Conservation (phyloP, 2,113 vertebrate species). For the Petromus typicus region DNA sequence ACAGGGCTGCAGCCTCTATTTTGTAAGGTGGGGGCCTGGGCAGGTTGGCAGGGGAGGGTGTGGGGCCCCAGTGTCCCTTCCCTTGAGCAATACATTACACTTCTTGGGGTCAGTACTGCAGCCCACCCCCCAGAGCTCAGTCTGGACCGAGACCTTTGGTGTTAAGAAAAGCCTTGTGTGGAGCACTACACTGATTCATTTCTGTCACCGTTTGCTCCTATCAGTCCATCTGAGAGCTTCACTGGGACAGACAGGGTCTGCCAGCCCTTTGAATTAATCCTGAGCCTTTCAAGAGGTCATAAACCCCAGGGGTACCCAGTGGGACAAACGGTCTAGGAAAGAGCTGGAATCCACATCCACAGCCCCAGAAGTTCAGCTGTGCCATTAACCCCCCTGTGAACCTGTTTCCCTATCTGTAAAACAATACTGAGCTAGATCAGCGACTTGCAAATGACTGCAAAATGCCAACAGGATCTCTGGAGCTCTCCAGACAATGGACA, state of each 20-base stretch:
- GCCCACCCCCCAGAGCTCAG: too few relatives aligned
- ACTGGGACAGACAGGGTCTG: not conserved
- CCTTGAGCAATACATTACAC: not conserved
- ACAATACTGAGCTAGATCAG: fast-evolving
- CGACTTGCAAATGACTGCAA: not conserved
- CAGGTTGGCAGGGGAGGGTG: too few relatives aligned
- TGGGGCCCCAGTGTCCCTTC: not conserved
- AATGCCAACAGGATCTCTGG: fast-evolving
- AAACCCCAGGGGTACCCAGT: not conserved
- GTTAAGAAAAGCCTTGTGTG: not conserved
- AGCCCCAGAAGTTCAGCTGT: fast-evolving
- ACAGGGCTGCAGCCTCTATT: not conserved
- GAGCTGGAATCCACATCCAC: not conserved
- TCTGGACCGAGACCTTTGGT: not conserved
- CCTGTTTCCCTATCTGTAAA: not conserved
- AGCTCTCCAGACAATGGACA: not conserved
- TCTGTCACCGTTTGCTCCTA: not conserved
- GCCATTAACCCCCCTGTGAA: too few relatives aligned
- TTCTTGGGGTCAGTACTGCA: not conserved
- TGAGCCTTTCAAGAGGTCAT: not conserved
- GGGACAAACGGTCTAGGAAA: too few relatives aligned
- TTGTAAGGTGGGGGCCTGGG: too few relatives aligned
- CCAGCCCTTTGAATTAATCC: not conserved
- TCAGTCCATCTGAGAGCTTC: not conserved
- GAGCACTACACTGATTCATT: not conserved